Evolutionary conservation across 35 echinoderm and acorn worm species (phyloP).

Genomic region (Diadema setosum): DNA sequence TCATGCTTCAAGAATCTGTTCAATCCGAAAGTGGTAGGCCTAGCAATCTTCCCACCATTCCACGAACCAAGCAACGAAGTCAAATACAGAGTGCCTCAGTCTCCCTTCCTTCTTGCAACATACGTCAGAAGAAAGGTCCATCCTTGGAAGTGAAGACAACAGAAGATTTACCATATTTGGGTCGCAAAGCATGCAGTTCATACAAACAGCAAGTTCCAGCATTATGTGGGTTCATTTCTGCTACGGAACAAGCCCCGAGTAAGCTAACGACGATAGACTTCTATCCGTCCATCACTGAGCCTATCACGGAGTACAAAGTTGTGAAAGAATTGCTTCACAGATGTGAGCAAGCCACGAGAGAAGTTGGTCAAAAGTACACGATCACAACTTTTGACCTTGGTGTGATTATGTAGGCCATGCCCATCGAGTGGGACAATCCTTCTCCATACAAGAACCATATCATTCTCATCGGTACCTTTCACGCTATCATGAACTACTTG

Average conservation of each 20-base stretch:
- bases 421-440: background rate
- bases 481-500: background rate
- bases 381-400: constrained; percentile 39
- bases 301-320: constrained; percentile 10
- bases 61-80: background rate
- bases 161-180: background rate
- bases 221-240: constrained; percentile 17
- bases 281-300: constrained; percentile 12
- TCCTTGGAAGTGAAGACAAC: background rate
- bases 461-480: background rate
- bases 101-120: background rate
- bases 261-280: constrained; percentile 22
- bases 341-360: constrained; percentile 4
- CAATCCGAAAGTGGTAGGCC: background rate
- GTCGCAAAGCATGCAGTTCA: background rate
- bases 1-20: constrained; percentile 37
- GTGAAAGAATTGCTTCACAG: background rate
- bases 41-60: background rate
- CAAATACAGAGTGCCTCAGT: background rate
- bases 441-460: background rate
- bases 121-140: background rate
- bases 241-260: background rate
- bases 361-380: constrained; percentile 22
- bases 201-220: constrained; percentile 36
- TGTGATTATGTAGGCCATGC: constrained; percentile 23